A percentile compares a stretch with the other conserved stretches of the same genome.
Conservation (phyloP, 2,888 invertebrate species). For the Pseudococcus viburni region DNA sequence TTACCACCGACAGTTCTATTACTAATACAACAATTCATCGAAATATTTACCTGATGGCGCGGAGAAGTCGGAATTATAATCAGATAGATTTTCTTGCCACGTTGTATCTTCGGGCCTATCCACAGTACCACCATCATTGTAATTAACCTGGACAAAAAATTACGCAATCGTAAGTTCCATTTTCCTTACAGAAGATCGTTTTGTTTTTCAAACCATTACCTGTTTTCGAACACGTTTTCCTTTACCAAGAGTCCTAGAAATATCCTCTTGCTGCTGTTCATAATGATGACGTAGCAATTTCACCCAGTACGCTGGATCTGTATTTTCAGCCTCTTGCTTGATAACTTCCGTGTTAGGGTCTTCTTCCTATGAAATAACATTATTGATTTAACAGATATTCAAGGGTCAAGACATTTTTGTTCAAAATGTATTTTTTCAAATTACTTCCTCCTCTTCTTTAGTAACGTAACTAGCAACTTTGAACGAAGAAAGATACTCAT, state of each 20-base stretch:
- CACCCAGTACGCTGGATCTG: conserved; percentile 99
- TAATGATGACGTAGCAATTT: conserved; percentile 98
- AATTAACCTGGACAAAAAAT: conserved; percentile 77
- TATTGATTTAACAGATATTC: neutral
- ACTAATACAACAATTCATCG: neutral
- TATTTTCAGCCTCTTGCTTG: conserved; percentile 98
- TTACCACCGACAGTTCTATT: neutral
- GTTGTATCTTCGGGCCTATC: conserved; percentile 85
- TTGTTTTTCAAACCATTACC: conserved; percentile 67
- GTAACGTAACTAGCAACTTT: conserved; percentile 98
- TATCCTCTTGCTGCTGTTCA: conserved; percentile 98
- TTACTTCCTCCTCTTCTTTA: conserved; percentile 88
- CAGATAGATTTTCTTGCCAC: conserved; percentile 97
- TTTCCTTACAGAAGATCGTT: neutral
- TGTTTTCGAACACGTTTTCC: conserved; percentile 96
- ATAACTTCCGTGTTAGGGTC: conserved; percentile 96
- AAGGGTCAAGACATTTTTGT: neutral
- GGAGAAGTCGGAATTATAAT: conserved; percentile 97
- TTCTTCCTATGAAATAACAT: conserved; percentile 76
- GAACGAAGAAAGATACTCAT: conserved; percentile 98
- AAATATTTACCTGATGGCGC: conserved; percentile 78
- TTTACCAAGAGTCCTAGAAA: conserved; percentile 84
- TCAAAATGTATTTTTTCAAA: neutral
- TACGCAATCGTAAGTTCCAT: neutral
- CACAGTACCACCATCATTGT: conserved; percentile 91